These are phyloP conservation scores for Enteromius treurensis DNA, from an alignment of 2,797 vertebrate species.

Conservation along the genomic window DNA sequence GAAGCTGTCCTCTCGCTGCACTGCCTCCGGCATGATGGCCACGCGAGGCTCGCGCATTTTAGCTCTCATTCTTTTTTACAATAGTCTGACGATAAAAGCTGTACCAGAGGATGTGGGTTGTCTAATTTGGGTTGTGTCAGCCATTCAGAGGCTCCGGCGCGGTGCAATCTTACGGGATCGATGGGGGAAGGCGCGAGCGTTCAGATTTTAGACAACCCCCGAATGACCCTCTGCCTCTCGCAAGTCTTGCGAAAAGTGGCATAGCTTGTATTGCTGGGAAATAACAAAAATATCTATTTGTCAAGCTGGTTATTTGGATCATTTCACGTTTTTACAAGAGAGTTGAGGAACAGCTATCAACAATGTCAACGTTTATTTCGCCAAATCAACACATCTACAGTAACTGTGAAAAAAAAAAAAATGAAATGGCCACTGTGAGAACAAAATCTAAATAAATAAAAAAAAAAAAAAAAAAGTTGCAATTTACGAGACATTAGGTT, in stretches of 20 bases:
- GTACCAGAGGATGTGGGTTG: slow-evolving; percentile 79
- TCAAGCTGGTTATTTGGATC: slow-evolving; percentile 1
- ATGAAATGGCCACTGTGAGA: neutral
- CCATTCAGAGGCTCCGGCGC: slow-evolving; percentile 82
- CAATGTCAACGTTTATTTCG: neutral
- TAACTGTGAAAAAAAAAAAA: neutral
- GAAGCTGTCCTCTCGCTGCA: slow-evolving; percentile 86
- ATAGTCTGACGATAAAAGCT: slow-evolving; percentile 83
- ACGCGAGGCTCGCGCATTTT: slow-evolving; percentile 86
- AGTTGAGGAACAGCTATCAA: neutral
- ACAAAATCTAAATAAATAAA: neutral
- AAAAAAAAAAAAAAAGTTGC: neutral
- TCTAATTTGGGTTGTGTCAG: slow-evolving; percentile 80
- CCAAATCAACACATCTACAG: neutral
- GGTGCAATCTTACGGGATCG: slow-evolving; percentile 77
- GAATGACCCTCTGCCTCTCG: slow-evolving; percentile 41
- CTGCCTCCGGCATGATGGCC: slow-evolving; percentile 89
- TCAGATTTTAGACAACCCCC: slow-evolving; percentile 83
- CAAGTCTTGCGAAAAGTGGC: slow-evolving; percentile 32
- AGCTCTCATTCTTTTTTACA: slow-evolving; percentile 84
- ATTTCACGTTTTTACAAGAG: neutral
- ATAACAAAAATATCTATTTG: neutral
- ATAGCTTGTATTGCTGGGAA: slow-evolving; percentile 15
- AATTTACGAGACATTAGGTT: neutral
- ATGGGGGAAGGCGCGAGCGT: slow-evolving; percentile 80